Evolutionary conservation across 2,113 vertebrate species (phyloP), one percentile per base, ranked within the genome.

Genomic region (Diadophis punctatus): DNA sequence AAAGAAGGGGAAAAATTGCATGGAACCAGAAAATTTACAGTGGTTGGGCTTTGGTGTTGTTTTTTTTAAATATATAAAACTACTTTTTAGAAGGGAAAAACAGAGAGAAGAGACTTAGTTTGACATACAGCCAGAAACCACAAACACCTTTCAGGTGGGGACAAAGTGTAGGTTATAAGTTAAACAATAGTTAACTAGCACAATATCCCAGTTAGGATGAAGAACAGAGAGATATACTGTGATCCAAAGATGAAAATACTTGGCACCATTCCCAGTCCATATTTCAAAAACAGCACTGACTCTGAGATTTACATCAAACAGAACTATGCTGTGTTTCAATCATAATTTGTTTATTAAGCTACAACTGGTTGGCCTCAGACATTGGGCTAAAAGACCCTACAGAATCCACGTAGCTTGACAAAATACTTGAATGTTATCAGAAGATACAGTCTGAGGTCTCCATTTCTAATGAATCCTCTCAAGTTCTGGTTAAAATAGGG

Each of bases 1-100:
- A 97, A 97, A 97, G 56, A 56, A 90, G 80, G 88, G 88, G 5
- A 22, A 97, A 97, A 97, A 97, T 97, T 97, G 97, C 97, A 97
- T 80, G 96, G 96, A 97, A 97, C 96, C 96, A 95, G 95, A 97
- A 97, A 97, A 97, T 97, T 97, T 98, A 98, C 96, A 96, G 93
- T 96, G 96, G 96, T 97, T 97, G 93, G 25, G 93, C 96, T 97
- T 97, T 96, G 25, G 3, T 60, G 6, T 3, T 18, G 43, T 48
- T 2, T n/a, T 25, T 87, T 88, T 53, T 55, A 30, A 34, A 90
- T 58, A 96, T 96, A 97, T 97, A 97, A 93, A 97, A 97, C 95
- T 97, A 97, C 95, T 96, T 95, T 88, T 95, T 96, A 95, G 96
- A 90, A 86, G 55, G 90, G 87, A 90, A 88, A 46, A 60, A 86